Evolutionary conservation across 92 coral and sea anemone genomes (phyloP).

Genomic region (Parazoanthus darwini): DNA sequence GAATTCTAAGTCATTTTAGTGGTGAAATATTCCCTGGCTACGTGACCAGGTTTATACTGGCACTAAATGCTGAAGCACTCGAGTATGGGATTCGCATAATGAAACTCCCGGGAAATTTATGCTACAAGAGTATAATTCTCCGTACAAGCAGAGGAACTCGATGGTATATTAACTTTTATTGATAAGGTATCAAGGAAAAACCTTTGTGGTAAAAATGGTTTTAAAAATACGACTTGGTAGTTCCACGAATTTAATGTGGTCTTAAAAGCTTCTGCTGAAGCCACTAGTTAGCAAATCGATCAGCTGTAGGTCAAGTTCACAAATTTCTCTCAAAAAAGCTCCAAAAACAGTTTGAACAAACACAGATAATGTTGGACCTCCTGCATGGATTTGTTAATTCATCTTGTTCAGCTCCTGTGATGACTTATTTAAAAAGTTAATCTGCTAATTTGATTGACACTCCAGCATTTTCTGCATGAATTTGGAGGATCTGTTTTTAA

Average conservation of each 20-base stretch:
- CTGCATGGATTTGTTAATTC: constrained; percentile 16
- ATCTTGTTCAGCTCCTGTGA: constrained; percentile 7
- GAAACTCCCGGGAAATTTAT: too few species aligned
- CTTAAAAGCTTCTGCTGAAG: background rate
- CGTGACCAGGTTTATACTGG: too few species aligned
- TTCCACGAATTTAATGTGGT: too few species aligned
- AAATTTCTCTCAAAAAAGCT: background rate
- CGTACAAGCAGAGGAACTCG: too few species aligned
- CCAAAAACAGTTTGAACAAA: constrained; percentile 19
- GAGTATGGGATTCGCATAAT: too few species aligned
- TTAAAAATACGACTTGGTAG: background rate
- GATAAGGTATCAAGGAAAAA: too few species aligned
- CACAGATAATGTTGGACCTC: constrained; percentile 25
- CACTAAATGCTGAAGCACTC: too few species aligned
- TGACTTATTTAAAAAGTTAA: background rate
- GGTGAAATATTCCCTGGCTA: too few species aligned
- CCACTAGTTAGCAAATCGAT: background rate
- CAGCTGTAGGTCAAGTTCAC: constrained; percentile 19
- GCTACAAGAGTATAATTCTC: too few species aligned
- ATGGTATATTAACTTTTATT: too few species aligned
- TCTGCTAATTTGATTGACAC: constrained; percentile 11
- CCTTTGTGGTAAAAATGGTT: too few species aligned
- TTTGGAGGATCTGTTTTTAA: background rate
- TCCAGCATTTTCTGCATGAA: background rate
- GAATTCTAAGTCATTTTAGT: too few species aligned